Evolutionary conservation across 2,888 invertebrate genomes (phyloP).

Genomic region (Glyphotaelius pellucidus): DNA sequence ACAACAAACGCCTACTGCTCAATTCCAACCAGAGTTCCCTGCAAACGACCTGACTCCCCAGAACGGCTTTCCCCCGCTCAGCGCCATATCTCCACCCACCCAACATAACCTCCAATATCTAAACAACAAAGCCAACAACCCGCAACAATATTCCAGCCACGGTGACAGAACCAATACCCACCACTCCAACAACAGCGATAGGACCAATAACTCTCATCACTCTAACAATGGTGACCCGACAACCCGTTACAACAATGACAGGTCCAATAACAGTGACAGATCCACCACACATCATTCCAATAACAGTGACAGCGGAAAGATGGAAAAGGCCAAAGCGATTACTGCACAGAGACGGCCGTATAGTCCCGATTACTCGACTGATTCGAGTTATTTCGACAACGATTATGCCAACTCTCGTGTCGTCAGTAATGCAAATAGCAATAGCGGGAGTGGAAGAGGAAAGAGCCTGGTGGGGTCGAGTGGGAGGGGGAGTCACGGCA

Average conservation of each 20-base stretch:
- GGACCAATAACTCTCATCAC: conserved; percentile 49
- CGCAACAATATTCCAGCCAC: neutral
- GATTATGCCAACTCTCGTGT: conserved; percentile 56
- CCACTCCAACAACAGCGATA: conserved; percentile 41
- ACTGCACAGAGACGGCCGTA: conserved; percentile 67
- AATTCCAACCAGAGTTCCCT: conserved; percentile 59
- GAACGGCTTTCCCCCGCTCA: conserved; percentile 44
- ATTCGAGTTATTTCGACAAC: conserved; percentile 64
- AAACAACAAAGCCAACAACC: conserved; percentile 21
- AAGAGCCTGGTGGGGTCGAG: conserved; percentile 62
- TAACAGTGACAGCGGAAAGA: conserved; percentile 66
- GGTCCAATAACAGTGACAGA: neutral
- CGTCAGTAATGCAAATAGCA: conserved; percentile 10
- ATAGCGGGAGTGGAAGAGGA: conserved; percentile 53
- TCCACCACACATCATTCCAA: conserved; percentile 58
- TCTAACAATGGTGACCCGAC: neutral
- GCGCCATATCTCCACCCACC: neutral
- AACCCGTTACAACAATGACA: neutral
- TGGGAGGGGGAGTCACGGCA: conserved; percentile 61
- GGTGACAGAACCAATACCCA: conserved; percentile 47
- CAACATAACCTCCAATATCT: conserved; percentile 36
- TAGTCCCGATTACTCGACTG: conserved; percentile 64
- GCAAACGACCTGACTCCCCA: conserved; percentile 53
- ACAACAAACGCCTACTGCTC: conserved; percentile 61
- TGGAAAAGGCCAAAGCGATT: conserved; percentile 14